Evolutionary conservation across 2,797 vertebrate genomes (phyloP), one percentile per base, ranked within the genome.

Genomic region (Arctocebus calabarensis): DNA sequence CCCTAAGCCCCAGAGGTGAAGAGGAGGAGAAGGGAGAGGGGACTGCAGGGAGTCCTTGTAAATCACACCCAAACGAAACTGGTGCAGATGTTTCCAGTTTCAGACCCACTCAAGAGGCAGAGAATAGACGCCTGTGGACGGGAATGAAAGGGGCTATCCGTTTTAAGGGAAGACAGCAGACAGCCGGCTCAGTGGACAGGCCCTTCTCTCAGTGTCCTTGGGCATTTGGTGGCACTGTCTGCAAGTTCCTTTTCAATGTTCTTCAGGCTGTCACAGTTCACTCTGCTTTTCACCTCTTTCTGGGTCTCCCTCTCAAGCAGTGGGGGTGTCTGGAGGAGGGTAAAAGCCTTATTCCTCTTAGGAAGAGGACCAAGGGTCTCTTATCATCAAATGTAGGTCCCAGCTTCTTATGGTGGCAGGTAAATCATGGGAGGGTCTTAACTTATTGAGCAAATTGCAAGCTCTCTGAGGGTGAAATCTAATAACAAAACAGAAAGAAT

Each of bases 51-150:
- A 98, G 88, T 92, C 91, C 97, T 98, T 97, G 95, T 98, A 98
- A 98, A 98, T 98, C 98, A 98, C 94, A 84, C 91, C 94, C 96
- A 64, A 93, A 77, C 3, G 10, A 97, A 97, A 94, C 96, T 95
- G 74, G 93, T 97, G 90, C 97, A 98, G 97, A 98, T 98, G 98
- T 98, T 98, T 94, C 98, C 96, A 95, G 92, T 96, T 98, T 95
- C 82, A 91, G 97, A 91, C 52, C 91, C 94, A 97, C 96, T 97
- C 96, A 66, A 97, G 91, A 91, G 61, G 77, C 95, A 90, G 85
- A 95, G 90, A 92, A 88, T n/a, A 77, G 89, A 81, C 0, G 10
- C 84, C 37, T 90, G 86, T 64, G 88, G 59, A 52, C 0, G 14
- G 75, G 82, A 95, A 95, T 68, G 40, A 93, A 97, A 95, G 77